A percentile compares a stretch with the other conserved stretches of the same genome.
phyloP scores from a whole-genome alignment of 2,113 vertebrate species.

The Rhegmatorhina hoffmannsi region DNA sequence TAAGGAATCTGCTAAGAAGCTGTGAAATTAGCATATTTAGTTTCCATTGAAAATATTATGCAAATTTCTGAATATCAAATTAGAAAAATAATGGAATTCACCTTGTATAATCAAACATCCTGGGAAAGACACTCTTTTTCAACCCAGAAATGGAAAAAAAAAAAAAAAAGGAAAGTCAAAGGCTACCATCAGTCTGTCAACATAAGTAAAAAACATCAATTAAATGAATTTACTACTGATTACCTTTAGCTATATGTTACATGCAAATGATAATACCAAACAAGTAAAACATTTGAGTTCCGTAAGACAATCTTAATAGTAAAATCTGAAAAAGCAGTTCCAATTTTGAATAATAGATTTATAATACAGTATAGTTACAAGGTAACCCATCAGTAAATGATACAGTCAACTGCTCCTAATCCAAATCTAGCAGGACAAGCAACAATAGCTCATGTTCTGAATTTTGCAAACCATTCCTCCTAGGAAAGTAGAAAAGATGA shows the following conservation, averaged over 20 bases:
- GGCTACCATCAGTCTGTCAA: neutral
- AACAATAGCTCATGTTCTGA: neutral
- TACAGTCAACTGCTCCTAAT: neutral
- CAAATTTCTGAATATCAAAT: slow-evolving; percentile 49
- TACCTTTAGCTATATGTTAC: neutral
- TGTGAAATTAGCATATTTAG: slow-evolving; percentile 57
- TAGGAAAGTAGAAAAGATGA: neutral
- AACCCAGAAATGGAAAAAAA: neutral
- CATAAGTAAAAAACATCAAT: neutral
- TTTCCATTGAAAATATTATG: slow-evolving; percentile 52
- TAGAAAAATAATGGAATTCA: slow-evolving; percentile 49
- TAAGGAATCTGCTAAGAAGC: slow-evolving; percentile 43
- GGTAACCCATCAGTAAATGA: neutral
- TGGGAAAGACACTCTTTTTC: slow-evolving; percentile 13
- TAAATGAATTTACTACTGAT: neutral
- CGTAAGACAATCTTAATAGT: neutral
- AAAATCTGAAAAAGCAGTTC: neutral
- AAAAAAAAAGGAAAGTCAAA: neutral
- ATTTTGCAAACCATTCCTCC: neutral
- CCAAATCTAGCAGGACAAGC: neutral
- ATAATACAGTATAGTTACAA: neutral
- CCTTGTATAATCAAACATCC: slow-evolving; percentile 53
- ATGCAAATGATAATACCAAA: neutral
- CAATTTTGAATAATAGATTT: neutral
- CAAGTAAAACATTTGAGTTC: neutral